Percentiles rank a stretch among this genome's conserved stretches.
Evolutionary conservation across 2,797 vertebrate genomes (phyloP).

Genomic region (Austrolebias charrua): DNA sequence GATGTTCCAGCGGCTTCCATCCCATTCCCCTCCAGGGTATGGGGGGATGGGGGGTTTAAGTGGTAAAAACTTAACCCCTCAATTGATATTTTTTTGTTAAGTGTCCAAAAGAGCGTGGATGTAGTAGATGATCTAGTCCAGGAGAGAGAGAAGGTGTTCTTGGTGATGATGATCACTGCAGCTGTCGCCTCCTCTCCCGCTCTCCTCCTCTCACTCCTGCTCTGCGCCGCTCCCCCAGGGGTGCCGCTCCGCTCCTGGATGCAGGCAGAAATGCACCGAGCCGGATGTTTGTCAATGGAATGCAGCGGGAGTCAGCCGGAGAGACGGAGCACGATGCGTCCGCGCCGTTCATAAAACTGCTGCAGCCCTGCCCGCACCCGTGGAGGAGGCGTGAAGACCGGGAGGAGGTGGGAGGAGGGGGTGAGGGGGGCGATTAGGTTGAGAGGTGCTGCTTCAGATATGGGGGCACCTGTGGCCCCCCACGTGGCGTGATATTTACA

Average conservation of each 20-base stretch:
- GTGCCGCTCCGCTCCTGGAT: slow-evolving; percentile 38
- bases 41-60: slow-evolving; percentile 18
- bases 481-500: slow-evolving; percentile 73
- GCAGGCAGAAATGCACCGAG: slow-evolving; percentile 69
- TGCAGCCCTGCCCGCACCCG: slow-evolving; percentile 72
- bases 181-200: slow-evolving; percentile 19
- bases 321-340: slow-evolving; percentile 60
- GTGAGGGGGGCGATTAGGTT: not conserved
- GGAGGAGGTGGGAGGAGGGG: not conserved
- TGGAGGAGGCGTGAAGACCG: slow-evolving; percentile 30
- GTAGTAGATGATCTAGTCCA: slow-evolving; percentile 28
- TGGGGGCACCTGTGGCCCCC: slow-evolving; percentile 59
- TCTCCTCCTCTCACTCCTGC: slow-evolving; percentile 18
- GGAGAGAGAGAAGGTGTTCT: slow-evolving; percentile 34
- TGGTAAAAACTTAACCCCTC: slow-evolving; percentile 27
- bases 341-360: slow-evolving; percentile 68
- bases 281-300: slow-evolving; percentile 68
- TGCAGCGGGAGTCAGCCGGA: slow-evolving; percentile 39
- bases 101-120: slow-evolving; percentile 51
- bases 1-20: slow-evolving; percentile 35
- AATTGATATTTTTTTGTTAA: slow-evolving; percentile 22
- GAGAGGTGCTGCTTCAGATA: slow-evolving; percentile 13
- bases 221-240: slow-evolving; percentile 38
- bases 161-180: slow-evolving; percentile 53
- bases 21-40: slow-evolving; percentile 13